Evolutionary conservation across 2,888 invertebrate genomes (phyloP), one percentile per base, ranked within the genome.

Genomic region (Tetranychus piercei): DNA sequence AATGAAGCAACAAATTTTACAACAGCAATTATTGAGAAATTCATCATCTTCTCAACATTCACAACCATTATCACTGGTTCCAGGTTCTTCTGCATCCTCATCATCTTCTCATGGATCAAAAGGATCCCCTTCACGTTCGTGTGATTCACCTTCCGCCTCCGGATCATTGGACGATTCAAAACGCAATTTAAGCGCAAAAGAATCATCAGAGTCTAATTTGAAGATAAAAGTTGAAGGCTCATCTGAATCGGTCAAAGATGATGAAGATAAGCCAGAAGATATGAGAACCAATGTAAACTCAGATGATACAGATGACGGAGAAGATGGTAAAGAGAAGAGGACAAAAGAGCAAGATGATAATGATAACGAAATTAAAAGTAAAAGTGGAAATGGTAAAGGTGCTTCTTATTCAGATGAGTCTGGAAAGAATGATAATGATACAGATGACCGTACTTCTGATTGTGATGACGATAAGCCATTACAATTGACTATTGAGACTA

Each of bases 1-100:
- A 69, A 20, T 66, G 66, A 66, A 66, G 67, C 67, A 69, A 66
- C 66, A 73, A 69, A 20, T 20, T 69, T 23, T 23, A 23, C 69
- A 69, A 69, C 69, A 69, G 22, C 69, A 69, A 69, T 69, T 23
- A 69, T 22, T 23, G 5, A 20, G 34, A 69, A 69, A 20, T 20
- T 20, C 20, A 23, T 69, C 69, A 69, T 11, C 20, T 69, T 69
- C 69, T 11, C 67, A 67, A 67, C 67, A 67, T 18, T 22, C n/a
- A 18, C 67, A 67, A 67, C 67, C n/a, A 15, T 55, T 55, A 55
- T 55, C 55, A 55, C 15, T 55, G 55, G 55, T 55, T 15, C 55
- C 55, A 15, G 55, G 55, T 55, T 55, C 55, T 55, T 55, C 11
- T 55, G 9, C 55, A 55, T 55, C 55, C 34, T 34, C 34, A 7